Evolutionary conservation across 2,113 vertebrate genomes (phyloP).

Genomic region (Sinocyclocheilus anophthalmus): DNA sequence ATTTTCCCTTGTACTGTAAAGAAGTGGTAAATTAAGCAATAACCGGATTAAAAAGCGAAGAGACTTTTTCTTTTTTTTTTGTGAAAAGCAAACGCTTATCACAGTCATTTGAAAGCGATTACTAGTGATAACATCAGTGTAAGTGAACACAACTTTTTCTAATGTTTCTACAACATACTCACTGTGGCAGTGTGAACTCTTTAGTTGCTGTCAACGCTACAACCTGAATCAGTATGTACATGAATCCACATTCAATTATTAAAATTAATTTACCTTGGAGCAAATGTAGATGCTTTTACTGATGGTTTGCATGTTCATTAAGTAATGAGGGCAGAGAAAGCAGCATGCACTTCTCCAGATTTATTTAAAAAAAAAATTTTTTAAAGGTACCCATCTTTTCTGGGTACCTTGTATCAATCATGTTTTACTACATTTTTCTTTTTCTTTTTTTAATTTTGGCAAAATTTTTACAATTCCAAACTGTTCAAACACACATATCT

Average conservation of each 20-base stretch:
- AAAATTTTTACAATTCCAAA: not conserved
- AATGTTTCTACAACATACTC: not conserved
- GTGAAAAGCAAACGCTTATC: not conserved
- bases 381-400: not conserved
- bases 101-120: not conserved
- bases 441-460: no score
- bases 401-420: not conserved
- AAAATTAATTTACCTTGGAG: not conserved
- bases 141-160: not conserved
- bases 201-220: not conserved
- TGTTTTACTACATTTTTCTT: not conserved
- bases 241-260: not conserved
- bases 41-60: not conserved
- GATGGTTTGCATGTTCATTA: constrained; percentile 1
- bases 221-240: constrained; percentile 2
- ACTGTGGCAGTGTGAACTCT: not conserved
- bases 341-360: not conserved
- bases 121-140: not conserved
- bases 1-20: not conserved
- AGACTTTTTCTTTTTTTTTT: not conserved
- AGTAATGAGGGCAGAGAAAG: not conserved
- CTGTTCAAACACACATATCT: not conserved
- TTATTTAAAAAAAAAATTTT: not conserved
- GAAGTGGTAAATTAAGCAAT: not conserved
- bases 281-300: not conserved